Conservation (phyloP, 2,888 invertebrate genomes). For the Leptothorax acervorum region DNA sequence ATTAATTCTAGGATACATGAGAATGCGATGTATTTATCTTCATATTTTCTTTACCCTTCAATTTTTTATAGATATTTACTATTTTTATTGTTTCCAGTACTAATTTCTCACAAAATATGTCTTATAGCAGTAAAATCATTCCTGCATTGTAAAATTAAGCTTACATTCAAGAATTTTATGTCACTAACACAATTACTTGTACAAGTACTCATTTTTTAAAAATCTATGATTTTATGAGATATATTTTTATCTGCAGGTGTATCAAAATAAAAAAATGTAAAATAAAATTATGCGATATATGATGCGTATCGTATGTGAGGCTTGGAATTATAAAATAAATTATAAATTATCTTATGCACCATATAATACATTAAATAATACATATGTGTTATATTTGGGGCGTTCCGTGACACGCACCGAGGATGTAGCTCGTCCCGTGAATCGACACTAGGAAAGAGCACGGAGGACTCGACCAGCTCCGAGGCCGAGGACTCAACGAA, state of each 20-base stretch:
- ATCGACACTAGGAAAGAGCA: constrained; percentile 87
- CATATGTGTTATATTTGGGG: not conserved
- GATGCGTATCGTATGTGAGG: not conserved
- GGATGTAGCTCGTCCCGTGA: constrained; percentile 87
- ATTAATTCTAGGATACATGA: not conserved
- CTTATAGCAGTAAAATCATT: no score
- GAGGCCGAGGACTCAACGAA: constrained; percentile 85
- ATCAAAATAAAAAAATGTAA: not conserved
- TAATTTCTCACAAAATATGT: not conserved
- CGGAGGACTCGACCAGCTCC: constrained; percentile 86
- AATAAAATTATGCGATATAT: not conserved
- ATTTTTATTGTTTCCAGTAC: not conserved
- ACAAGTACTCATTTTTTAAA: not conserved
- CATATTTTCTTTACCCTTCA: not conserved
- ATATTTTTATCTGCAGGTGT: not conserved
- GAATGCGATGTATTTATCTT: not conserved
- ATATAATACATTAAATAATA: not conserved
- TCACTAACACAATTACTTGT: not conserved
- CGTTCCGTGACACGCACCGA: constrained; percentile 82
- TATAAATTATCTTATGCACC: not conserved
- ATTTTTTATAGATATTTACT: not conserved
- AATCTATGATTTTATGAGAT: not conserved
- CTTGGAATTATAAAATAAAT: constrained; percentile 1
- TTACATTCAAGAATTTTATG: constrained; percentile 1
- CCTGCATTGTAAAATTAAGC: not conserved